These are phyloP conservation scores for Loxodonta africana DNA, from an alignment of 2,113 vertebrate genomes.

Conservation along the genomic window DNA sequence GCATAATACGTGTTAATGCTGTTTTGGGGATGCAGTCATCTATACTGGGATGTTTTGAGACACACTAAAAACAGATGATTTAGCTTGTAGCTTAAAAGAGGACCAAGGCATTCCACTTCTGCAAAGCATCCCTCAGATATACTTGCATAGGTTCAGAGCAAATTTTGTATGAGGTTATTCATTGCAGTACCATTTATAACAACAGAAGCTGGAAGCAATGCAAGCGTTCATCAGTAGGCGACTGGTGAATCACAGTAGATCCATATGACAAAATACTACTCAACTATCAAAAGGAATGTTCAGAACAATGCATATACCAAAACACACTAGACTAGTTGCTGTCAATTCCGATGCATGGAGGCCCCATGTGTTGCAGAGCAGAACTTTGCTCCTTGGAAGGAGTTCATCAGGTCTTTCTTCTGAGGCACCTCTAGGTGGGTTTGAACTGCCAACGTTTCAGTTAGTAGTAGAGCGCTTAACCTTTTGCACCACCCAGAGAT, in stretches of 20 bases:
- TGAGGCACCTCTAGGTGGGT: too few relatives aligned
- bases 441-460: too few relatives aligned
- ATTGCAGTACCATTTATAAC: neutral
- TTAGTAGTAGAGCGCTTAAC: too few relatives aligned
- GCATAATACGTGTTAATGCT: neutral
- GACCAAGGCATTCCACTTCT: neutral
- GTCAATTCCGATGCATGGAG: too few relatives aligned
- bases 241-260: neutral
- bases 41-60: neutral
- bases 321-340: too few relatives aligned
- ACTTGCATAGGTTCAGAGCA: neutral
- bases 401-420: too few relatives aligned
- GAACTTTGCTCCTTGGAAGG: too few relatives aligned
- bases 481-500: too few relatives aligned
- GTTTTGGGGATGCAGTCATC: neutral
- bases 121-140: neutral
- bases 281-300: neutral
- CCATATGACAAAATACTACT: neutral
- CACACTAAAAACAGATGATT: neutral
- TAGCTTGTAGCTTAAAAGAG: neutral
- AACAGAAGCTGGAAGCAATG: neutral
- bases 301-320: neutral
- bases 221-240: neutral
- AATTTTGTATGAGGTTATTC: slow-evolving; percentile 5
- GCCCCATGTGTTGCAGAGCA: too few relatives aligned